phyloP scores from a whole-genome alignment of 64 coral and sea anemone species.

The Porites lutea region DNA sequence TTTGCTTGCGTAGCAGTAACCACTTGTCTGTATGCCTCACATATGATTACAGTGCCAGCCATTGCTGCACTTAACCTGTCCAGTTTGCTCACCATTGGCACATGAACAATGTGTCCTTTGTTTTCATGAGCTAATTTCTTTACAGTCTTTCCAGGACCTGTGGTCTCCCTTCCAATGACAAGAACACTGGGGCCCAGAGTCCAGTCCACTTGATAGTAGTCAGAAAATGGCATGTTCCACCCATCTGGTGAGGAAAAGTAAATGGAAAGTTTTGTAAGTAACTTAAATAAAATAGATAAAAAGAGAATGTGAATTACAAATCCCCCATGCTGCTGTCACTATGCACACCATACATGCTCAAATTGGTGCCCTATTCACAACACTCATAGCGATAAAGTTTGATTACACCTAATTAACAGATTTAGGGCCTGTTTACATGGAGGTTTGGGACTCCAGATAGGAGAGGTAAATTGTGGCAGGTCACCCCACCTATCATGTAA shows the following conservation, averaged over 20 bases:
- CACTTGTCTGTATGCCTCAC: slow-evolving; percentile 75
- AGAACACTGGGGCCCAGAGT: slow-evolving; percentile 67
- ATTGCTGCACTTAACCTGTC: slow-evolving; percentile 85
- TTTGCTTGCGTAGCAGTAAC: background rate
- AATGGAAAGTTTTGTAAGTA: too few species aligned
- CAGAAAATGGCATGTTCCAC: background rate
- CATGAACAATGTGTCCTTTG: slow-evolving; percentile 43
- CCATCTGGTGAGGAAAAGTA: background rate
- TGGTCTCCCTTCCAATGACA: slow-evolving; percentile 77
- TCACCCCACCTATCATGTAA: too few species aligned
- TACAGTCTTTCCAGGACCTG: slow-evolving; percentile 55
- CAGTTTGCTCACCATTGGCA: slow-evolving; percentile 65
- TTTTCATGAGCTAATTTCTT: slow-evolving; percentile 25
- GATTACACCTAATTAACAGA: too few species aligned
- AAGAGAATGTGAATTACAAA: background rate
- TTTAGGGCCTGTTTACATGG: too few species aligned
- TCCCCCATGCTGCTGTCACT: too few species aligned
- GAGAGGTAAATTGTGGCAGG: too few species aligned
- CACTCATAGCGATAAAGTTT: too few species aligned
- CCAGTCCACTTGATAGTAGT: slow-evolving; percentile 79
- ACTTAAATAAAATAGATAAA: too few species aligned
- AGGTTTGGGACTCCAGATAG: too few species aligned
- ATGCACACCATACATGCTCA: too few species aligned
- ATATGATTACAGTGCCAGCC: slow-evolving; percentile 77
- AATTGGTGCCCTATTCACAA: too few species aligned